Percentiles rank a stretch among this genome's conserved stretches.
Conservation (phyloP, 64 coral and sea anemone species). For the Orbicella faveolata region DNA sequence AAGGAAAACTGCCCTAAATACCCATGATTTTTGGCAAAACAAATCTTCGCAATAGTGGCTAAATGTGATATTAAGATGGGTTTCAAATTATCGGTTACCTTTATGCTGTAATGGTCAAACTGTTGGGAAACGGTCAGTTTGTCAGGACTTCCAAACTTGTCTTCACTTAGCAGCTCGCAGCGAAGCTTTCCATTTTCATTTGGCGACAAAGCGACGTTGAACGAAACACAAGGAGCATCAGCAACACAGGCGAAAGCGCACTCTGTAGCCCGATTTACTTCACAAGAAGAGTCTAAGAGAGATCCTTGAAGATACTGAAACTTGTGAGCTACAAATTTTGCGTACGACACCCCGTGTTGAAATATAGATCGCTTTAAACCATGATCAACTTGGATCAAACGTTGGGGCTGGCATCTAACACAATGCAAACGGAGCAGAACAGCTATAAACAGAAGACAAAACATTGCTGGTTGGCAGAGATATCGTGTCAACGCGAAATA, state of each 20-base stretch:
- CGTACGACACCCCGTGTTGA: background rate
- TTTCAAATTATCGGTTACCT: background rate
- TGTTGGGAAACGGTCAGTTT: background rate
- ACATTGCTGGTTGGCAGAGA: background rate
- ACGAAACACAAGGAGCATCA: conserved; percentile 20
- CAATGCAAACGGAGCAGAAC: background rate
- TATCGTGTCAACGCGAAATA: no score
- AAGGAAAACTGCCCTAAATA: no score
- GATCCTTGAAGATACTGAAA: conserved; percentile 16
- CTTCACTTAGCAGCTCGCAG: conserved; percentile 23
- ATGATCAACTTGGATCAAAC: background rate
- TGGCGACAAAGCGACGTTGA: conserved; percentile 17
- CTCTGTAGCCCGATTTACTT: background rate
- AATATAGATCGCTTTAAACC: background rate
- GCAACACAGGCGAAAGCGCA: conserved; percentile 16
- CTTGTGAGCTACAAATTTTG: background rate
- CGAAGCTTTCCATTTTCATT: no score
- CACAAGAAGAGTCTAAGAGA: background rate
- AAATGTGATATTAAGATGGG: no score
- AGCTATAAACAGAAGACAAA: background rate
- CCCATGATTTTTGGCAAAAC: background rate
- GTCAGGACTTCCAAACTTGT: conserved; percentile 8
- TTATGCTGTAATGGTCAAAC: conserved; percentile 39
- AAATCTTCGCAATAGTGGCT: background rate
- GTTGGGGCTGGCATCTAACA: background rate